Evolutionary conservation across 2,113 vertebrate species (phyloP).

Genomic region (Martes martes): DNA sequence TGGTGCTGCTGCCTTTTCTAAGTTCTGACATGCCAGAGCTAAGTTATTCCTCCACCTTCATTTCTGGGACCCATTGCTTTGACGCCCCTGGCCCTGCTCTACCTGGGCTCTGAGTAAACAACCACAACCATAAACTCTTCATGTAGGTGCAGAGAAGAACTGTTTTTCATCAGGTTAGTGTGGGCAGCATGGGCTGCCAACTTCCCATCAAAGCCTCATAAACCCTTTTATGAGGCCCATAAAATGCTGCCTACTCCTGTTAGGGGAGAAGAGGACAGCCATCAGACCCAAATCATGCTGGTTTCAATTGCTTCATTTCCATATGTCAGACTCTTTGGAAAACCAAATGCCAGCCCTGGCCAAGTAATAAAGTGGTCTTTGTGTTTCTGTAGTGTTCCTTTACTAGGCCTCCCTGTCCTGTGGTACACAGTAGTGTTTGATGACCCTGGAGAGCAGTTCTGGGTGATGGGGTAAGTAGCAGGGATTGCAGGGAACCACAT

Average conservation of each 20-base stretch:
- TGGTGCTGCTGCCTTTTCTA: neutral
- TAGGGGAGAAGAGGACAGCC: slow-evolving; percentile 17
- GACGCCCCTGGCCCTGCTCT: neutral
- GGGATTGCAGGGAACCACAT: neutral
- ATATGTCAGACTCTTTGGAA: slow-evolving; percentile 38
- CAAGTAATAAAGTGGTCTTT: neutral
- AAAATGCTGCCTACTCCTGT: slow-evolving; percentile 53
- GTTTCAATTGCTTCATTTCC: slow-evolving; percentile 53
- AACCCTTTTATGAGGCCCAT: slow-evolving; percentile 67
- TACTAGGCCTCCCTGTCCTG: neutral
- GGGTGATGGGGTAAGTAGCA: neutral
- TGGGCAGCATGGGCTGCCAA: slow-evolving; percentile 48
- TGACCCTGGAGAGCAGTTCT: neutral
- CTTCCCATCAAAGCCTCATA: slow-evolving; percentile 65
- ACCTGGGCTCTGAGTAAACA: neutral
- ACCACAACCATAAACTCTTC: slow-evolving; percentile 27
- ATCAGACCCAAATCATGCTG: slow-evolving; percentile 9
- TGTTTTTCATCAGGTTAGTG: slow-evolving; percentile 55
- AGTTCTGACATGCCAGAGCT: neutral
- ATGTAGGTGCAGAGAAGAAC: slow-evolving; percentile 50
- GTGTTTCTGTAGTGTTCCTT: neutral
- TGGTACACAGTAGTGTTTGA: neutral
- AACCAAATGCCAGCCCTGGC: neutral
- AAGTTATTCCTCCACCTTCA: neutral
- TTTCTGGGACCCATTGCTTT: neutral